Percentiles rank a stretch among this genome's conserved stretches.
phyloP scores from a whole-genome alignment of 2,888 invertebrate species.

The Leptopilina drosophilae region DNA sequence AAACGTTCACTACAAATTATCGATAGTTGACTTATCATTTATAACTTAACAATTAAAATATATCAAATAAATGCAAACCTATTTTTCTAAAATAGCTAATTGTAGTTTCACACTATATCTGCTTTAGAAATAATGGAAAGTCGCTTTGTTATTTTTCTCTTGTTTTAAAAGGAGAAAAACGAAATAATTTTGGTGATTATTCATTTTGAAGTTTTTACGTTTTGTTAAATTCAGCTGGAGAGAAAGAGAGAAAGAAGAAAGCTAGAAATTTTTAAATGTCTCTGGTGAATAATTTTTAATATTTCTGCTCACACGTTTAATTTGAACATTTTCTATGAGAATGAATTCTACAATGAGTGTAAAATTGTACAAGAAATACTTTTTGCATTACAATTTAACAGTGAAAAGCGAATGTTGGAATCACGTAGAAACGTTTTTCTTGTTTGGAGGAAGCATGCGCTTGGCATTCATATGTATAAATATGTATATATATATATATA shows the following conservation, averaged over 20 bases:
- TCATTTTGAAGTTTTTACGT: too few relatives aligned
- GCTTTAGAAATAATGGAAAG: too few relatives aligned
- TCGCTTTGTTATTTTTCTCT: too few relatives aligned
- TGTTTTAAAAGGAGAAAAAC: too few relatives aligned
- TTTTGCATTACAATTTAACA: background rate
- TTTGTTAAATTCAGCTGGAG: background rate
- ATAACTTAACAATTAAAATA: too few relatives aligned
- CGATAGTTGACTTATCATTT: background rate
- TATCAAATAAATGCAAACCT: too few relatives aligned
- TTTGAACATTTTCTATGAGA: background rate
- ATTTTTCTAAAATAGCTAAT: too few relatives aligned
- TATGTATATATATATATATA: too few relatives aligned
- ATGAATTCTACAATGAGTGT: background rate
- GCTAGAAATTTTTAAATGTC: background rate
- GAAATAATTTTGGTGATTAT: too few relatives aligned
- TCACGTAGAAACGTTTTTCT: conserved; percentile 14
- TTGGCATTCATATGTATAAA: background rate
- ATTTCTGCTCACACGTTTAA: background rate
- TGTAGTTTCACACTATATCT: too few relatives aligned
- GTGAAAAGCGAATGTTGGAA: conserved; percentile 14
- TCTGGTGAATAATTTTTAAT: background rate
- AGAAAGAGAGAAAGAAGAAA: too few relatives aligned
- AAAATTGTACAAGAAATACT: conserved; percentile 2
- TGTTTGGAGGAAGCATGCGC: conserved; percentile 9
- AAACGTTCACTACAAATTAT: conserved; percentile 26